Percentiles rank a stretch among this genome's conserved stretches.
phyloP scores from a whole-genome alignment of 1,140 invertebrate genomes.

The Sesamia nonagrioides region DNA sequence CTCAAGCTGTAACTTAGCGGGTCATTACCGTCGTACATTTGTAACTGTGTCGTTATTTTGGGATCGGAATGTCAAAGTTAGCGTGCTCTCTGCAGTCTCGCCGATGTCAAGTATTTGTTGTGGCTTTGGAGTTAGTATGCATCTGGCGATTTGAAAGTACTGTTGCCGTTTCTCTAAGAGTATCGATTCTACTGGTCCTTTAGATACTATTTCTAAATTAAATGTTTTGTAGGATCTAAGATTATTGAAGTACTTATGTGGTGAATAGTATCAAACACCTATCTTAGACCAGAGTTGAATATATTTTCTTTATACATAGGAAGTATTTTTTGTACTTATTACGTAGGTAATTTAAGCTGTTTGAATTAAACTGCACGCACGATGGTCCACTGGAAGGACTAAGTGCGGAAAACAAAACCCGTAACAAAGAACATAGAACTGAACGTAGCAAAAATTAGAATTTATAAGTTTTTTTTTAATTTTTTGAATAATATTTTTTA shows the following conservation, averaged over 20 bases:
- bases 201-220: neutral
- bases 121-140: slow-evolving; percentile 27
- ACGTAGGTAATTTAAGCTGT: neutral
- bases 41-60: slow-evolving; percentile 34
- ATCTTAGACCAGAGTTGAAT: neutral
- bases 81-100: neutral
- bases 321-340: neutral
- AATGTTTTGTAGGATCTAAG: neutral
- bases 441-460: neutral
- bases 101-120: slow-evolving; percentile 42
- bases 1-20: slow-evolving; percentile 27
- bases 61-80: slow-evolving; percentile 41
- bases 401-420: no score
- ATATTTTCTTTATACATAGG: neutral
- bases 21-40: slow-evolving; percentile 33
- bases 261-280: neutral
- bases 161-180: neutral
- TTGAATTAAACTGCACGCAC: neutral
- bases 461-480: no score
- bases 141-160: slow-evolving; percentile 8
- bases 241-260: neutral
- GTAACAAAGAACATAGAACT: no score
- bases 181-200: neutral
- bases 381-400: no score
- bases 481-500: no score